phyloP scores from a whole-genome alignment of 2,797 vertebrate genomes.

The Diglossa cyanea region DNA sequence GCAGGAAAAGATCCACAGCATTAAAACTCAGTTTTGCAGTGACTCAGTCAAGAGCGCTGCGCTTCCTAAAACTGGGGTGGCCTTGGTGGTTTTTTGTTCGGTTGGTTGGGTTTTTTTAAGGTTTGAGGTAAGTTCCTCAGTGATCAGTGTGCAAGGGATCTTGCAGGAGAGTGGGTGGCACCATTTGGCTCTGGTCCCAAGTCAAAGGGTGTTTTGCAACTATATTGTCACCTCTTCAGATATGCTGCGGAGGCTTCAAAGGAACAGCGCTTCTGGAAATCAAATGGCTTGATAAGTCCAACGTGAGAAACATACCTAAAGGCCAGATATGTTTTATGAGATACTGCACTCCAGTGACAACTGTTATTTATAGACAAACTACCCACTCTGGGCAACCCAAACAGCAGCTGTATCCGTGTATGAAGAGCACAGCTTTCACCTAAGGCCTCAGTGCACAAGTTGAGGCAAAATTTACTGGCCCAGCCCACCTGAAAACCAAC shows the following conservation, averaged over 20 bases:
- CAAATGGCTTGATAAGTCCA: not conserved
- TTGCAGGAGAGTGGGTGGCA: not conserved
- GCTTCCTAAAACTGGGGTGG: not conserved
- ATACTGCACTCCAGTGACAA: not conserved
- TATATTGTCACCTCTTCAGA: not conserved
- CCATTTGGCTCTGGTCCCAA: not conserved
- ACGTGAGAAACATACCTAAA: not conserved
- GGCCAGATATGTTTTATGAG: not conserved
- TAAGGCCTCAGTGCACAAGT: not conserved
- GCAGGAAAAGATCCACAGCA: not conserved
- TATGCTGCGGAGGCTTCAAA: not conserved
- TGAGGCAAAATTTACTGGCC: not conserved
- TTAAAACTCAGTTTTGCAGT: not conserved
- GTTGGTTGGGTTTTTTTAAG: not conserved
- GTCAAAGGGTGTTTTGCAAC: not conserved
- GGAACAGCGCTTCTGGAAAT: not conserved
- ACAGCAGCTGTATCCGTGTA: not conserved
- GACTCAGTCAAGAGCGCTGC: not conserved
- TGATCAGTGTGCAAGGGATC: not conserved
- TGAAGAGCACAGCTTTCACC: not conserved
- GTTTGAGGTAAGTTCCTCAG: not conserved
- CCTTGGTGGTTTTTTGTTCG: accelerated
- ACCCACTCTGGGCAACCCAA: not conserved
- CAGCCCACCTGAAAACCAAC: not conserved
- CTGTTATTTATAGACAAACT: not conserved